Base-by-base conservation (phyloP, 2,113 vertebrate genomes). In the Plestiodon gilberti region DNA sequence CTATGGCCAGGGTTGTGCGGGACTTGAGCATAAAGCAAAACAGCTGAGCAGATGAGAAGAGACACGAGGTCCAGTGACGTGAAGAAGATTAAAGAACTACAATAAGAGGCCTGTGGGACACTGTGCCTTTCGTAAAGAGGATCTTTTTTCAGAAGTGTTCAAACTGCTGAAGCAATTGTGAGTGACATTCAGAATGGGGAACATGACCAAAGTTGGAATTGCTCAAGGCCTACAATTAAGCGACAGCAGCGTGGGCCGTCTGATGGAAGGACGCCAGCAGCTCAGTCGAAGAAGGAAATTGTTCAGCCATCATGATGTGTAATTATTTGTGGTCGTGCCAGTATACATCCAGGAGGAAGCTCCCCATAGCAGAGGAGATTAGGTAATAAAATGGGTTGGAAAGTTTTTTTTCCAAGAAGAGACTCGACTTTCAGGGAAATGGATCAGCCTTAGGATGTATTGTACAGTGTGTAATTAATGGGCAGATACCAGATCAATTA, bases 281-380 rank as follows among this genome's bases (percentile, higher is more conserved):
- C 55, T 82, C 83, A 43, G 30, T 59, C 22, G 13, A 84, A 48
- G 87, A 67, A 18, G 22, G 64, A 81, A 85, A 82, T 38, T 70
- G 61, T 55, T 22, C 11, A 22, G 62, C 35, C 0, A 2, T 86
- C 55, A n/a, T 77, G 73, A 88, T 90, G 55, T 70, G n/a, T 89
- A 84, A 74, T 59, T 86, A 88, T 73, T 70, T 88, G 81, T 28
- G 73, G 20, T 30, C 52, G 5, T 73, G 70, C 77, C 92, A 87
- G 73, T 0, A 0, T 20, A 74, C 61, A 3, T 14, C 1, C 1
- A 83, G 64, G 83, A 81, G 87, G 78, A 81, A 90, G 55, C 75
- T 59, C 20, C 0, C 0, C 75, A 78, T 89, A 75, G 73, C 15
- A 86, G 22, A 82, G 86, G 43, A n/a, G 11, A 70, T 35, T 69